These are phyloP conservation scores for Balanococcus diminutus DNA, from an alignment of 2,888 invertebrate species.

Conservation along the genomic window DNA sequence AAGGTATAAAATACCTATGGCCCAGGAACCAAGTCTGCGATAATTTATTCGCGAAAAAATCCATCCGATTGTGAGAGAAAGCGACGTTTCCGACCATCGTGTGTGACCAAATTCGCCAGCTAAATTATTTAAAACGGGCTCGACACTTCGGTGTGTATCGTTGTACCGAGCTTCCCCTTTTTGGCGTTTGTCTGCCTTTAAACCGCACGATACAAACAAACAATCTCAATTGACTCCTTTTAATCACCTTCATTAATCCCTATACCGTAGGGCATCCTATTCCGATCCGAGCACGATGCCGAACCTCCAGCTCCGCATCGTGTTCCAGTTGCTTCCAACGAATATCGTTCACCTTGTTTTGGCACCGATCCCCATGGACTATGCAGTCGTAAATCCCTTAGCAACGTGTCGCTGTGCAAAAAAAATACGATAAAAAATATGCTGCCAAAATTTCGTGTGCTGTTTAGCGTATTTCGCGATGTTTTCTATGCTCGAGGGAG, in stretches of 20 bases:
- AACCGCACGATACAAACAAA: neutral
- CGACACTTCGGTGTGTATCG: neutral
- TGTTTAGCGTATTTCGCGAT: neutral
- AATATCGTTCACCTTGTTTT: neutral
- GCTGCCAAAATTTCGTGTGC: neutral
- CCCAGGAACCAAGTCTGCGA: too few species aligned
- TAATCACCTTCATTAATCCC: neutral
- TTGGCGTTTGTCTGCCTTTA: neutral
- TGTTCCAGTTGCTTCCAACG: neutral
- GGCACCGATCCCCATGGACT: neutral
- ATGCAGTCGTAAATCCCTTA: neutral
- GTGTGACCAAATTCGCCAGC: neutral
- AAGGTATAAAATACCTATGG: too few species aligned
- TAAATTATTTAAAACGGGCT: neutral
- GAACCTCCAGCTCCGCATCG: neutral
- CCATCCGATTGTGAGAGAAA: neutral
- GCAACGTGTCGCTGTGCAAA: neutral
- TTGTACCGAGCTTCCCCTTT: neutral
- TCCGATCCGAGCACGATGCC: neutral
- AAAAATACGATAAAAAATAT: neutral
- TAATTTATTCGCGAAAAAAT: neutral
- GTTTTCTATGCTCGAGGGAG: neutral
- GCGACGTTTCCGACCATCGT: neutral
- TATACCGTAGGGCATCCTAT: neutral
- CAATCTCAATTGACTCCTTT: neutral